Evolutionary conservation across 2,113 vertebrate genomes (phyloP).

Genomic region (Colossoma macropomum): DNA sequence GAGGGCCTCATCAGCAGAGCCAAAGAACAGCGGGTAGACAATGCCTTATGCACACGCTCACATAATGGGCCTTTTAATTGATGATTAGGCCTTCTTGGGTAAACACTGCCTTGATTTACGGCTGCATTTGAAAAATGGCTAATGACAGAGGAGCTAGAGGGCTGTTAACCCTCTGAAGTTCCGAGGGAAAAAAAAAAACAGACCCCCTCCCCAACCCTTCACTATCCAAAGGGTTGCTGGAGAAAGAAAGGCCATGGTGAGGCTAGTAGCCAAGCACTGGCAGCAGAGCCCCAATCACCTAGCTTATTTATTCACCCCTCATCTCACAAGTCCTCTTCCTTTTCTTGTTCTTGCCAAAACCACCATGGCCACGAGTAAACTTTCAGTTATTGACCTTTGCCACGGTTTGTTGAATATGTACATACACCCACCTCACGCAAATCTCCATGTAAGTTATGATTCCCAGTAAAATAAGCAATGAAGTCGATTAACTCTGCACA

Average conservation of each 20-base stretch:
- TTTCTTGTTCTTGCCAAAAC: conserved; percentile 37
- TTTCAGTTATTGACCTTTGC: conserved; percentile 52
- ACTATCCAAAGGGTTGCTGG: not conserved
- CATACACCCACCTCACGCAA: conserved; percentile 39
- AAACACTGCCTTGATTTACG: conserved; percentile 50
- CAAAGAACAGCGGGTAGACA: conserved; percentile 9
- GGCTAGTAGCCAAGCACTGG: not conserved
- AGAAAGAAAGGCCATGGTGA: not conserved
- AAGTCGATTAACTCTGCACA: conserved; percentile 42
- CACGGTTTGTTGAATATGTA: conserved; percentile 53
- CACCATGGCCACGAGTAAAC: conserved; percentile 22
- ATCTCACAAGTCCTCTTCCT: not conserved
- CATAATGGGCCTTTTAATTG: conserved; percentile 28
- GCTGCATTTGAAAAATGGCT: conserved; percentile 39
- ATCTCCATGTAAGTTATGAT: conserved; percentile 42
- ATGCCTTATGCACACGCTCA: conserved; percentile 22
- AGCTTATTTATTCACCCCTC: conserved; percentile 24
- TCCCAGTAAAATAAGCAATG: conserved; percentile 40
- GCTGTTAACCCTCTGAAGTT: conserved; percentile 31
- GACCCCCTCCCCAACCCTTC: not conserved
- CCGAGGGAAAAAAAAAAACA: not conserved
- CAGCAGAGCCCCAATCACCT: not conserved
- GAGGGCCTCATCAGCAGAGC: conserved; percentile 2
- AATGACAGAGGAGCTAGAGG: conserved; percentile 27
- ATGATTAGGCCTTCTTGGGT: conserved; percentile 32